phyloP scores from a whole-genome alignment of 1,140 invertebrate genomes.

The Drosophila tani region DNA sequence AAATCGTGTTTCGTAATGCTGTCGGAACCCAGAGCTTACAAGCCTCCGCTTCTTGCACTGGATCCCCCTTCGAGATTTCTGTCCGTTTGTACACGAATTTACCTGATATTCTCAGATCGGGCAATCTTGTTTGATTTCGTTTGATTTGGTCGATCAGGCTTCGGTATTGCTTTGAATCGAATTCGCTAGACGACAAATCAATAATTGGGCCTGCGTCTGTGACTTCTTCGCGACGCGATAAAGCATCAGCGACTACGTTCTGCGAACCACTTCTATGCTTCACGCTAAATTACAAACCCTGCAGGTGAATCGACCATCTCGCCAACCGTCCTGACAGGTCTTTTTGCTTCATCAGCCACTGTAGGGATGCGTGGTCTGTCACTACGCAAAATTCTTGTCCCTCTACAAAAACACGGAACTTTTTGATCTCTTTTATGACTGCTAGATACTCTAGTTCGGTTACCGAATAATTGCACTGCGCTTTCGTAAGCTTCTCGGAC shows the following conservation, averaged over 20 bases:
- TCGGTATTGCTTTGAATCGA: neutral
- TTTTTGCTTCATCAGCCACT: too few relatives aligned
- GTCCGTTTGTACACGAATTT: neutral
- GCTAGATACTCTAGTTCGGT: too few relatives aligned
- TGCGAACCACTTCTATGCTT: constrained; percentile 1
- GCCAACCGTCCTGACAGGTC: too few relatives aligned
- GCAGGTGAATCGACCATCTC: neutral
- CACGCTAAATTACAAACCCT: neutral
- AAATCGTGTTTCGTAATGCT: neutral
- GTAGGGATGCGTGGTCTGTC: too few relatives aligned
- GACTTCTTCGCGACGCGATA: neutral
- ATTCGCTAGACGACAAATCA: constrained; percentile 2
- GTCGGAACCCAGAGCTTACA: too few relatives aligned
- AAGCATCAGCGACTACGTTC: neutral
- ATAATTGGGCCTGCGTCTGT: constrained; percentile 2
- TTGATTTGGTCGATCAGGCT: neutral
- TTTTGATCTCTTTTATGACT: too few relatives aligned
- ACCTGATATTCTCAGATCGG: neutral
- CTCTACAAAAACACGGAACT: too few relatives aligned
- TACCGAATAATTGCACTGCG: too few relatives aligned
- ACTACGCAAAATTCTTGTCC: too few relatives aligned
- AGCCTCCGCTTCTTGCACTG: too few relatives aligned
- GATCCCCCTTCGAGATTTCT: too few relatives aligned
- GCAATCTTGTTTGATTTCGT: neutral
- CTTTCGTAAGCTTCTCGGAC: too few relatives aligned